Percentiles rank a stretch among this genome's conserved stretches.
Conservation (phyloP, 2,113 vertebrate species). For the Lates calcarifer region DNA sequence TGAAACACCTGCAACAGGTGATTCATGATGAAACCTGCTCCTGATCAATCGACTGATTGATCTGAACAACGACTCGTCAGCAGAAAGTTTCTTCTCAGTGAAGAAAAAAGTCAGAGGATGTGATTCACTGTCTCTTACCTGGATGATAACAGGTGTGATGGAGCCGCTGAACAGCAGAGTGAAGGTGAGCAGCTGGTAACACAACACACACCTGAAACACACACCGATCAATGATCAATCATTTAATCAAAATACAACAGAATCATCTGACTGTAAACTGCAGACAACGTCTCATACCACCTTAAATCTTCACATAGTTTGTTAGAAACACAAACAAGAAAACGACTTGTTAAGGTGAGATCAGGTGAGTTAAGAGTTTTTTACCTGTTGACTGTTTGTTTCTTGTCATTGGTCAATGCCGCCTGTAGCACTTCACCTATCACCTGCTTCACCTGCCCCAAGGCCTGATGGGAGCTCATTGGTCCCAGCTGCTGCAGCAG, state of each 20-base stretch:
- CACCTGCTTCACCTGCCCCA: slow-evolving; percentile 87
- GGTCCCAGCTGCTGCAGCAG: slow-evolving; percentile 87
- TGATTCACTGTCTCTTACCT: slow-evolving; percentile 87
- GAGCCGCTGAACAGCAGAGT: slow-evolving; percentile 86
- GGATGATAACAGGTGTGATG: slow-evolving; percentile 84
- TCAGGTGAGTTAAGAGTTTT: no score
- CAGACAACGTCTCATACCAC: no score
- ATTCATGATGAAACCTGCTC: no score
- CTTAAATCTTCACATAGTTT: no score
- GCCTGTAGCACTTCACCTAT: slow-evolving; percentile 88
- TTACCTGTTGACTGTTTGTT: slow-evolving; percentile 74
- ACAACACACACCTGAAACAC: slow-evolving; percentile 89
- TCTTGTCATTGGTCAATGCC: slow-evolving; percentile 80
- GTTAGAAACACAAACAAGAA: no score
- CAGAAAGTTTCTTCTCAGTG: no score
- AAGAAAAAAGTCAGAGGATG: no score
- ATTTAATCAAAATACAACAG: background rate
- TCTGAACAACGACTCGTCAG: no score
- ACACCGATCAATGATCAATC: background rate
- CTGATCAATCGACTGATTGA: no score
- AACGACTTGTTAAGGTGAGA: no score
- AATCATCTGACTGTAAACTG: no score
- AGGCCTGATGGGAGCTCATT: slow-evolving; percentile 83
- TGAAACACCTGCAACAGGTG: no score
- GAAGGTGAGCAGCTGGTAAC: slow-evolving; percentile 95